Evolutionary conservation across 2,888 invertebrate species (phyloP).

Genomic region (Drymonia ruficornis): DNA sequence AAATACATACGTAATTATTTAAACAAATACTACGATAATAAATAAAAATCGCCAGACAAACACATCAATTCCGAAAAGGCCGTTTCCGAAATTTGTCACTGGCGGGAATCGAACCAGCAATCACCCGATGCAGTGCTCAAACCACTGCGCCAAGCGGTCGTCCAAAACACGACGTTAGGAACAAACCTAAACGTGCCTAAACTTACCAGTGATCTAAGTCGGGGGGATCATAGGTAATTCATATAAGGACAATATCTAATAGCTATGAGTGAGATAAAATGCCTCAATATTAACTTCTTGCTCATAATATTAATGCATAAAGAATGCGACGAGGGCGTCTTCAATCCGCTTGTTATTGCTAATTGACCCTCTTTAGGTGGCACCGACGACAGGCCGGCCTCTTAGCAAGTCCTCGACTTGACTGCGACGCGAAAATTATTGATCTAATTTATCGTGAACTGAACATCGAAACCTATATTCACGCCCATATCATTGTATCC

Average conservation of each 20-base stretch:
- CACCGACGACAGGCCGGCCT: constrained; percentile 46
- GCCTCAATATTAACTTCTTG: not conserved
- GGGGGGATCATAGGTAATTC: too few species aligned
- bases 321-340: constrained; percentile 19
- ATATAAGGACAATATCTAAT: too few species aligned
- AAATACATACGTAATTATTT: not conserved
- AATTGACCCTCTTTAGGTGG: constrained; percentile 65
- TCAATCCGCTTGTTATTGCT: constrained; percentile 54
- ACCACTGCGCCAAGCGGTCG: too few species aligned
- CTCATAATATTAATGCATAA: constrained; percentile 1
- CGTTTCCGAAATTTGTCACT: too few species aligned
- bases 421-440: constrained; percentile 47
- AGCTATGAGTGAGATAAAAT: not conserved
- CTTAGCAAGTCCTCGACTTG: constrained; percentile 25
- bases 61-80: too few species aligned
- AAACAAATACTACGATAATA: not conserved
- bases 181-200: too few species aligned
- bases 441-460: constrained; percentile 32
- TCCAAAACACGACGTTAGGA: too few species aligned
- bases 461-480: not conserved
- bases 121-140: too few species aligned
- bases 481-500: too few species aligned
- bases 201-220: too few species aligned
- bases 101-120: too few species aligned
- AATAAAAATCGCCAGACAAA: too few species aligned